Evolutionary conservation across 2,888 invertebrate genomes (phyloP).

Genomic region (Phanerotoma sp.): DNA sequence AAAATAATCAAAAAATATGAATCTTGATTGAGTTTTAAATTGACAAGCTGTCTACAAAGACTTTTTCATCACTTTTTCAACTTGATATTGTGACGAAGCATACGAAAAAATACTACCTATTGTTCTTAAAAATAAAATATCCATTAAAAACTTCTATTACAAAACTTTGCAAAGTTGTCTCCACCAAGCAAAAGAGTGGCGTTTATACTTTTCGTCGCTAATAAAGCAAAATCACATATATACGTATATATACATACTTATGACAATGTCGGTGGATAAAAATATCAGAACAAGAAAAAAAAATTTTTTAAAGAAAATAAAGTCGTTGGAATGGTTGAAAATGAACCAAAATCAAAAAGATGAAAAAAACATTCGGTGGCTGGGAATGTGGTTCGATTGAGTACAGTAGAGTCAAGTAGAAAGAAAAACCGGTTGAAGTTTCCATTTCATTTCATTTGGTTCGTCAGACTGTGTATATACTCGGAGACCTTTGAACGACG

Average conservation of each 20-base stretch:
- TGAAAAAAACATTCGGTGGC: not conserved
- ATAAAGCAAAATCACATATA: not conserved
- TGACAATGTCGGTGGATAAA: not conserved
- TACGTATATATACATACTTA: not conserved
- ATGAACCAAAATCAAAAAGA: not conserved
- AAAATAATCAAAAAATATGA: no score
- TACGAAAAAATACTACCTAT: no score
- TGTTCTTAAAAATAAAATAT: no score
- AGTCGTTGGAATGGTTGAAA: not conserved
- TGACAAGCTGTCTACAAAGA: not conserved
- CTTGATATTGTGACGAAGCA: no score
- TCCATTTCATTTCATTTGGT: conserved; percentile 24
- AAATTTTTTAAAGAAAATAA: not conserved
- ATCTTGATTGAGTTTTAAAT: no score
- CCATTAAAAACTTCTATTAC: no score
- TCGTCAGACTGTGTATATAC: conserved; percentile 8
- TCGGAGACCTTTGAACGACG: not conserved
- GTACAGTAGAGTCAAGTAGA: not conserved
- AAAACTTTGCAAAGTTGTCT: not conserved
- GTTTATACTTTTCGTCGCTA: not conserved
- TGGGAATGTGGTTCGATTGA: conserved; percentile 12
- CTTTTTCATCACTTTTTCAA: no score
- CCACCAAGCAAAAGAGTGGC: not conserved
- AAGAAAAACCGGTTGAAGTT: conserved; percentile 12
- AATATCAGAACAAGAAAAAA: not conserved